Evolutionary conservation across 2,797 vertebrate species (phyloP).

Genomic region (Kryptolebias ocellatus): DNA sequence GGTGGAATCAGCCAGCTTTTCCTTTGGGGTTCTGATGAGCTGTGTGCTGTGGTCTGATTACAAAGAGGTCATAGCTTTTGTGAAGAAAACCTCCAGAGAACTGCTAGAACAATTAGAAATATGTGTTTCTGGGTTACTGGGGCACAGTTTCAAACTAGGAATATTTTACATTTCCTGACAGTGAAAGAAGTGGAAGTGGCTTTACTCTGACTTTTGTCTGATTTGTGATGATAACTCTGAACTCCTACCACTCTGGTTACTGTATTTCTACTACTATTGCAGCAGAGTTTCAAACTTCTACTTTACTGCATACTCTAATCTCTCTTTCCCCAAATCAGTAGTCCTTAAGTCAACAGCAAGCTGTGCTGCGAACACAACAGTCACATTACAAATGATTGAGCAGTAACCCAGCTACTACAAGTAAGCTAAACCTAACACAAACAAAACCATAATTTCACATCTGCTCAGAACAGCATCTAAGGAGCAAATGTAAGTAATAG

Average conservation of each 20-base stretch:
- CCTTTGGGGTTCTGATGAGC: slow-evolving; percentile 58
- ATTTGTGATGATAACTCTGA: slow-evolving; percentile 40
- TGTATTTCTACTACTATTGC: slow-evolving; percentile 38
- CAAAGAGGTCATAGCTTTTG: slow-evolving; percentile 69
- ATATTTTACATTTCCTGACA: slow-evolving; percentile 50
- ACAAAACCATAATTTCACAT: slow-evolving; percentile 51
- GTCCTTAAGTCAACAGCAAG: slow-evolving; percentile 61
- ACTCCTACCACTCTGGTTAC: slow-evolving; percentile 18
- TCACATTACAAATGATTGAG: slow-evolving; percentile 42
- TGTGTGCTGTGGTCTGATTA: slow-evolving; percentile 51
- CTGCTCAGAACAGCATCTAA: slow-evolving; percentile 29
- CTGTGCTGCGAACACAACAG: slow-evolving; percentile 50
- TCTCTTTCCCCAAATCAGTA: slow-evolving; percentile 46
- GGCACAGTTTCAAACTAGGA: slow-evolving; percentile 60
- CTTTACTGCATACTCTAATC: slow-evolving; percentile 51
- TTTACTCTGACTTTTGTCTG: slow-evolving; percentile 48
- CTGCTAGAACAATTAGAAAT: slow-evolving; percentile 77
- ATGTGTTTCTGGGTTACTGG: slow-evolving; percentile 80
- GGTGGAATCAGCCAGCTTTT: slow-evolving; percentile 45
- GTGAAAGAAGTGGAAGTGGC: slow-evolving; percentile 37
- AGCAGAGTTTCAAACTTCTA: slow-evolving; percentile 41
- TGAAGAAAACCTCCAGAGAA: slow-evolving; percentile 62
- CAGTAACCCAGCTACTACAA: slow-evolving; percentile 48
- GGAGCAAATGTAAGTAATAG: slow-evolving; percentile 39
- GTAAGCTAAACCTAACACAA: slow-evolving; percentile 51